Percentiles rank a stretch among this genome's conserved stretches.
phyloP scores from a whole-genome alignment of 2,113 vertebrate species.

The Pterocles burchelli region DNA sequence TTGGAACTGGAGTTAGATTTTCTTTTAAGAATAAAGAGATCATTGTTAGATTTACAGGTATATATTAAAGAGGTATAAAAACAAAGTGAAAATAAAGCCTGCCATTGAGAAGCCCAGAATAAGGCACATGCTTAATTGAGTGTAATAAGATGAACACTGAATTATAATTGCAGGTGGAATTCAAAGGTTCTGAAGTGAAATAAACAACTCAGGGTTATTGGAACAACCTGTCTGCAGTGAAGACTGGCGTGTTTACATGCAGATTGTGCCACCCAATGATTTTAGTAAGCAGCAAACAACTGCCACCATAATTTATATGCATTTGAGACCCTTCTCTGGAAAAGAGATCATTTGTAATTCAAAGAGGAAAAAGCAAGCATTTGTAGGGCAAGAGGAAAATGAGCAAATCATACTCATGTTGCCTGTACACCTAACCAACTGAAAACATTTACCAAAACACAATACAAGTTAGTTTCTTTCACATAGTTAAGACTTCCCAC shows the following conservation, averaged over 20 bases:
- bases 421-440: neutral
- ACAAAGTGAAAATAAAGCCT: neutral
- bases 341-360: neutral
- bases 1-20: neutral
- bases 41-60: neutral
- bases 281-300: neutral
- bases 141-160: neutral
- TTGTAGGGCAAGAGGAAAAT: neutral
- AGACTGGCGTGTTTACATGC: neutral
- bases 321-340: neutral
- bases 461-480: neutral
- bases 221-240: neutral
- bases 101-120: neutral
- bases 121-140: rapidly evolving
- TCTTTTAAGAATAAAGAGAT: neutral
- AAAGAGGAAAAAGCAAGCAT: neutral
- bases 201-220: neutral
- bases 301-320: neutral
- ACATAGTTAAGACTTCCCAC: neutral
- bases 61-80: neutral
- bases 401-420: neutral
- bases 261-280: neutral
- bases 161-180: neutral
- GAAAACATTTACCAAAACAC: neutral
- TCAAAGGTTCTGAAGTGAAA: neutral